Conservation (phyloP, 2,888 invertebrate species). For the Ectemnius cavifrons region DNA sequence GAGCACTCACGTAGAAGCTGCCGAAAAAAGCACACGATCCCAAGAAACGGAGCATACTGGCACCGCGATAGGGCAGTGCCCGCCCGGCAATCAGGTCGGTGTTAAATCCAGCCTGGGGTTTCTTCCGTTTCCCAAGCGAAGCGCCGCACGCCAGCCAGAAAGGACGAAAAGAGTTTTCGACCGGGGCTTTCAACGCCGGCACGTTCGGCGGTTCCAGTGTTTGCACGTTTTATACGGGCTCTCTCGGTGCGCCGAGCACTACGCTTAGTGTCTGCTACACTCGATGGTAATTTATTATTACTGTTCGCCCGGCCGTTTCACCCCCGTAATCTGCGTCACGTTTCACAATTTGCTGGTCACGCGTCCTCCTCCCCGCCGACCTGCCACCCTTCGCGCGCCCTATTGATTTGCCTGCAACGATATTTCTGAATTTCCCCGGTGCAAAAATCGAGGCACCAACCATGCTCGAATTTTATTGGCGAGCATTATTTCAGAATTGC, state of each 20-base stretch:
- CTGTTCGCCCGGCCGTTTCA: conserved; percentile 61
- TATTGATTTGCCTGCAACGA: conserved; percentile 1
- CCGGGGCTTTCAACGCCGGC: not conserved
- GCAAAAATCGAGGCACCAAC: too few species aligned
- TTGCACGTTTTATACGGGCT: conserved; percentile 61
- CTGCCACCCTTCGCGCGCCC: conserved; percentile 8
- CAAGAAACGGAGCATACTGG: conserved; percentile 47
- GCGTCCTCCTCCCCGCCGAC: conserved; percentile 6
- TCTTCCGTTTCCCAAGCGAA: conserved; percentile 26
- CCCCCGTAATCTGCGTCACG: conserved; percentile 69
- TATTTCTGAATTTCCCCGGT: too few species aligned
- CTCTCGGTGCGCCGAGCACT: conserved; percentile 21
- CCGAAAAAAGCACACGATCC: conserved; percentile 15
- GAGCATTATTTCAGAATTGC: too few species aligned
- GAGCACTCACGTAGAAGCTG: conserved; percentile 25
- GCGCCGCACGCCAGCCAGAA: not conserved
- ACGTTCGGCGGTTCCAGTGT: conserved; percentile 42
- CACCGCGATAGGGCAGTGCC: conserved; percentile 32
- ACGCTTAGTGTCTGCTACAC: conserved; percentile 68
- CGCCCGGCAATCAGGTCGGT: conserved; percentile 32
- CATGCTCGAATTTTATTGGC: too few species aligned
- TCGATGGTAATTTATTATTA: conserved; percentile 75
- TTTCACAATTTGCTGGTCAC: conserved; percentile 71
- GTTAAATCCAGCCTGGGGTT: conserved; percentile 37
- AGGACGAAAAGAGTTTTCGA: not conserved